These are phyloP conservation scores for Colistium nudipinnis DNA, from an alignment of 2,113 vertebrate genomes.

Conservation along the genomic window DNA sequence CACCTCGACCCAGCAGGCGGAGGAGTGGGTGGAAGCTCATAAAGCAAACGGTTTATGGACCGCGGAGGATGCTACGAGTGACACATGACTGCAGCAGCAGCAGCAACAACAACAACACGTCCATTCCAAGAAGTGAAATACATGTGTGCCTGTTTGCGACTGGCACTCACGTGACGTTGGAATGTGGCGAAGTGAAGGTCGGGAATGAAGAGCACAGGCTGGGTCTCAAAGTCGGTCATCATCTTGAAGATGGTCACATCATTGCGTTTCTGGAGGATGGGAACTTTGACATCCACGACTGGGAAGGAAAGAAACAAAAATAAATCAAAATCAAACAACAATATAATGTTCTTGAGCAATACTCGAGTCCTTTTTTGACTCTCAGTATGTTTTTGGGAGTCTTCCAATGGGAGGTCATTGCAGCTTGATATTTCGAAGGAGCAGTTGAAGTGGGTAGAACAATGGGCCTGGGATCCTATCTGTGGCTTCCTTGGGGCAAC, in stretches of 20 bases:
- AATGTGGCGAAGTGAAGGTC: slow-evolving; percentile 93
- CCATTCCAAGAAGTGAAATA: background rate
- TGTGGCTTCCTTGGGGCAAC: too few species aligned
- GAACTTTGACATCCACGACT: slow-evolving; percentile 91
- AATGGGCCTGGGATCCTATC: too few species aligned
- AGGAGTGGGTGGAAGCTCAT: slow-evolving; percentile 40
- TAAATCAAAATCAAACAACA: too few species aligned
- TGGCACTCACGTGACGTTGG: slow-evolving; percentile 92
- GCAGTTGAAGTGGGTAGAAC: too few species aligned
- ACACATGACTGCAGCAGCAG: background rate
- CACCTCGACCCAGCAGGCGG: slow-evolving; percentile 58
- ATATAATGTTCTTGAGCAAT: too few species aligned
- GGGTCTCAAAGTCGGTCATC: slow-evolving; percentile 90
- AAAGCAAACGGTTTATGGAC: slow-evolving; percentile 49
- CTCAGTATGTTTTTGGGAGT: too few species aligned
- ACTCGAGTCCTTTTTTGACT: too few species aligned
- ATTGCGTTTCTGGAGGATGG: slow-evolving; percentile 90
- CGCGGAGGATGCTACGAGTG: slow-evolving; percentile 12
- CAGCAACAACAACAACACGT: background rate
- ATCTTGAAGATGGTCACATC: slow-evolving; percentile 96
- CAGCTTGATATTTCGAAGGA: too few species aligned
- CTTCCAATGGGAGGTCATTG: too few species aligned
- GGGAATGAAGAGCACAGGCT: slow-evolving; percentile 97
- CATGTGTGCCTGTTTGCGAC: background rate
- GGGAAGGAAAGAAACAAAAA: background rate